phyloP scores from a whole-genome alignment of 2,888 invertebrate genomes.

The Agonopterix subpropinquella region DNA sequence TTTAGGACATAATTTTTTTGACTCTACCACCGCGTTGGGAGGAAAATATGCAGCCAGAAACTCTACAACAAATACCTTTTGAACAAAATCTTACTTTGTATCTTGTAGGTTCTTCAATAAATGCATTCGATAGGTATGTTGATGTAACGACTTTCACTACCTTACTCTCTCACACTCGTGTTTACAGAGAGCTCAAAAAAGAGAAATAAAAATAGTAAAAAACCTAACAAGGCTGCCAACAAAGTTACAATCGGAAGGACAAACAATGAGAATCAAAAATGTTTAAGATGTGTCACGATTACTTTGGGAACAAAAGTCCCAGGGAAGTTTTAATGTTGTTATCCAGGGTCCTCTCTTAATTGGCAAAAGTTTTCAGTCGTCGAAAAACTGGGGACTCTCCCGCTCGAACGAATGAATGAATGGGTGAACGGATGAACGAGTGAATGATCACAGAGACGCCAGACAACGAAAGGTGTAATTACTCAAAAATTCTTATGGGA shows the following conservation, averaged over 20 bases:
- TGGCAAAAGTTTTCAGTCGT: slow-evolving; percentile 33
- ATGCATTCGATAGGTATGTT: no score
- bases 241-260: slow-evolving; percentile 1
- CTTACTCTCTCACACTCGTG: no score
- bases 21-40: no score
- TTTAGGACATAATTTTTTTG: no score
- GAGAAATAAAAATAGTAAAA: background rate
- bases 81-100: no score
- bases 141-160: no score
- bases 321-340: slow-evolving; percentile 33
- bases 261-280: slow-evolving; percentile 12
- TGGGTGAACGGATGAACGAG: slow-evolving; percentile 44
- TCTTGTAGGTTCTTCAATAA: no score
- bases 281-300: slow-evolving; percentile 29
- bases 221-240: background rate
- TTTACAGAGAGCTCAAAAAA: no score
- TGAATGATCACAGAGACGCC: slow-evolving; percentile 43
- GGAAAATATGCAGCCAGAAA: no score
- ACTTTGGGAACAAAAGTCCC: slow-evolving; percentile 28
- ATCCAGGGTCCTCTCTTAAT: slow-evolving; percentile 30
- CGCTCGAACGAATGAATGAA: slow-evolving; percentile 22
- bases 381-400: slow-evolving; percentile 6
- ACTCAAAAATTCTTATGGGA: slow-evolving; percentile 43
- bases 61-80: no score
- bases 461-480: slow-evolving; percentile 39